These are phyloP conservation scores for Muschampia plurimacula DNA, from an alignment of 2,888 invertebrate species.

Conservation along the genomic window DNA sequence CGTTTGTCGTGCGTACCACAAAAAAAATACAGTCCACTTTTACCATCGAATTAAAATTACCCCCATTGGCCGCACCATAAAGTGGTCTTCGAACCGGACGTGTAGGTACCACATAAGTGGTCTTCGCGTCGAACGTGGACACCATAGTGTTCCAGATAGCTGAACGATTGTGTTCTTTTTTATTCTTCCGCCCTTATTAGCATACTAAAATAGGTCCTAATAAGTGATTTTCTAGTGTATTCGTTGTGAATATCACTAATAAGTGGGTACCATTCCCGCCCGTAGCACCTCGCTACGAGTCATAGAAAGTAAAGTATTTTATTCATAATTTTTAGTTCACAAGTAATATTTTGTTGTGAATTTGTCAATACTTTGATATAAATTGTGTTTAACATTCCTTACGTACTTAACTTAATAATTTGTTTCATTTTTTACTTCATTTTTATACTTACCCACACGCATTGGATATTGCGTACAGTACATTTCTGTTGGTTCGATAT, in stretches of 20 bases:
- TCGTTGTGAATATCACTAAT: not conserved
- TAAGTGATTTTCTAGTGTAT: not conserved
- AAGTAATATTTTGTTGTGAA: not conserved
- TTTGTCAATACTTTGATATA: not conserved
- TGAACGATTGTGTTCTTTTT: not conserved
- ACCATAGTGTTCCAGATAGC: too few relatives aligned
- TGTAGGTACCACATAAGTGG: too few relatives aligned
- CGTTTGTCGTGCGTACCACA: too few relatives aligned
- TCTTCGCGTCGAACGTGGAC: too few relatives aligned
- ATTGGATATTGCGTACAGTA: not conserved
- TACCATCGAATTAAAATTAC: too few relatives aligned
- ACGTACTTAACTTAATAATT: not conserved
- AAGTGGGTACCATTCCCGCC: not conserved
- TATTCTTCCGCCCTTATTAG: not conserved
- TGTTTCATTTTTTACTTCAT: not conserved
- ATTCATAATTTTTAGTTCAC: not conserved
- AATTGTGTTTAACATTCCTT: not conserved
- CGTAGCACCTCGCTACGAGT: not conserved
- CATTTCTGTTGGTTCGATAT: not conserved
- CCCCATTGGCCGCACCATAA: too few relatives aligned
- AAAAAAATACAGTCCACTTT: too few relatives aligned
- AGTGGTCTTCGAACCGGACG: too few relatives aligned
- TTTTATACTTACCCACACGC: not conserved
- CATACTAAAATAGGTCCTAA: conserved; percentile 5
- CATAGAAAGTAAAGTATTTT: not conserved